Conservation (phyloP, 1,140 invertebrate species). For the Nebria ingens region DNA sequence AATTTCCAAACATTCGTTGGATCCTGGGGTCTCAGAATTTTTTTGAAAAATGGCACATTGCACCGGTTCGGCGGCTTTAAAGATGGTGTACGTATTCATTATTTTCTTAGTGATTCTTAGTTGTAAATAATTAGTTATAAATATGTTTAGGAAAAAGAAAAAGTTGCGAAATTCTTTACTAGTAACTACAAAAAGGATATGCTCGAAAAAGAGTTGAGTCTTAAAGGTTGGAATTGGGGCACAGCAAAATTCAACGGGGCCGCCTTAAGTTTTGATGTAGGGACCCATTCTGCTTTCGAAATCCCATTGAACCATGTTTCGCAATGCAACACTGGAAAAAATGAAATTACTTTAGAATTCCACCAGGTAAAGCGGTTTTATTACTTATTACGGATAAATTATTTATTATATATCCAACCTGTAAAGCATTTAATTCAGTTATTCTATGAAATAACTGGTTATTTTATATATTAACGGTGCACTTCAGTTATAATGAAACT, state of each 20-base stretch:
- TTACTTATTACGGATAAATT: no score
- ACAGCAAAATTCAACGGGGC: conserved; percentile 89
- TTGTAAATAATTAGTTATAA: no score
- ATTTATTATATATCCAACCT: no score
- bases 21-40: conserved; percentile 78
- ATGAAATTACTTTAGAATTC: conserved; percentile 97
- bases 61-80: conserved; percentile 92
- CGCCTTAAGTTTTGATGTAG: conserved; percentile 85
- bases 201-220: conserved; percentile 82
- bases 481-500: no score
- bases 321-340: conserved; percentile 94
- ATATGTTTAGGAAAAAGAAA: conserved; percentile 59
- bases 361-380: conserved; percentile 74
- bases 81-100: conserved; percentile 59
- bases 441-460: no score
- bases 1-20: conserved; percentile 89
- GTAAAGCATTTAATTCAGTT: no score
- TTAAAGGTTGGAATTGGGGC: conserved; percentile 99
- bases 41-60: conserved; percentile 81
- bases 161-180: conserved; percentile 77
- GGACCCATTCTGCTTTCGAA: conserved; percentile 86
- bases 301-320: conserved; percentile 93
- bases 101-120: no score
- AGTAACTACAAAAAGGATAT: conserved; percentile 74
- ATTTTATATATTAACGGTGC: no score